Base-by-base conservation (phyloP, 2,888 invertebrate species). In the Pandemis cinnamomeana region DNA sequence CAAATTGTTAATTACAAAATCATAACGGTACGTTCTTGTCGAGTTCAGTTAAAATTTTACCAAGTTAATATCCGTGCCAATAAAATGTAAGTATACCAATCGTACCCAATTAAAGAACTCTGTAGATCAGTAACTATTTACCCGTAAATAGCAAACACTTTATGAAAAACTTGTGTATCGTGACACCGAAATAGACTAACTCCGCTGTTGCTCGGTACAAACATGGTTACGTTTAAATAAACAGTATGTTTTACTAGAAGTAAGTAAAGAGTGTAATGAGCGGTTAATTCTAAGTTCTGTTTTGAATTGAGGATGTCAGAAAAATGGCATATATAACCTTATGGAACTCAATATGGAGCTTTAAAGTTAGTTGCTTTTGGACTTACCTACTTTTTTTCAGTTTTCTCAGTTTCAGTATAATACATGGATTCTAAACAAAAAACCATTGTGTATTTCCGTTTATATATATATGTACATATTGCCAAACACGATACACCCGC, bases 121-220 rank as follows among this genome's bases (percentile, higher is more conserved):
- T 66, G 78, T 76, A 76, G 72, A 75, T 7, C 20, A 55, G 27
- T 7, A n/a, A 20, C 76, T 76, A 75, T 55, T 55, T 55, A 77
- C 76, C 80, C 77, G 76, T 80, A 78, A 79, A 78, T 79, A 78
- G 81, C 75, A 78, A 78, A 78, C 80, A 80, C 83, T 84, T 84
- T 80, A 81, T 84, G 72, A 82, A 82, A 86, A 87, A 83, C 81
- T 82, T 79, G 78, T 77, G 80, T 71, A 81, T 80, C 79, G 80
- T 80, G 82, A 83, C 83, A 87, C 84, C 83, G 87, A 88, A 87
- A 78, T 78, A 78, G 76, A 77, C 67, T 62, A 48, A 67, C 76
- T 71, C 73, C 71, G 64, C 64, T 58, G 67, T 55, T 71, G 64
- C 55, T 20, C 53, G 27, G 55, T 71, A 75, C 64, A 75, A 53